Percentiles rank a stretch among this genome's conserved stretches.
These are phyloP conservation scores for Hyposoter dolosus DNA, from an alignment of 2,888 invertebrate genomes.

Conservation along the genomic window DNA sequence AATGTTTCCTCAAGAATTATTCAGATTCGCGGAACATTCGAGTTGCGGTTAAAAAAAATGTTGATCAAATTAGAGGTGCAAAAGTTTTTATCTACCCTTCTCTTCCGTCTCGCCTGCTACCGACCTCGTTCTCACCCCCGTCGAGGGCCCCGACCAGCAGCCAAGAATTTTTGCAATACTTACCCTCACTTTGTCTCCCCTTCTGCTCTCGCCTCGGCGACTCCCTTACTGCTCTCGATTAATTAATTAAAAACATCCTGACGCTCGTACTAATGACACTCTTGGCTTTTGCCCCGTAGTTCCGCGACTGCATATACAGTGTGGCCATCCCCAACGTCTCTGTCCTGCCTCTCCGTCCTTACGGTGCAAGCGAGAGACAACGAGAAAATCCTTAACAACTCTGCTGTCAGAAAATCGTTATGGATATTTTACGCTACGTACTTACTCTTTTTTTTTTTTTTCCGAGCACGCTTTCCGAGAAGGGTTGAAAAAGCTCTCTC, in stretches of 20 bases:
- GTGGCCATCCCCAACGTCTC: neutral
- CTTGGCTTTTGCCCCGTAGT: conserved; percentile 62
- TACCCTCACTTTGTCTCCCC: conserved; percentile 19
- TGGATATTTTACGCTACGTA: conserved; percentile 60
- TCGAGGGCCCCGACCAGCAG: neutral
- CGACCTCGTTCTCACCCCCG: conserved; percentile 52
- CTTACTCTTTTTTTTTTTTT: conserved; percentile 45
- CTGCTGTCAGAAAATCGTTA: conserved; percentile 63
- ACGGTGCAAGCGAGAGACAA: neutral
- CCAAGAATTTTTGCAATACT: conserved; percentile 51
- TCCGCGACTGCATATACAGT: conserved; percentile 10
- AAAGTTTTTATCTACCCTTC: conserved; percentile 48
- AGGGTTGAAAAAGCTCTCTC: conserved; percentile 31
- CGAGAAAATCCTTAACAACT: conserved; percentile 24
- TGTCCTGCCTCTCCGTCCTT: neutral
- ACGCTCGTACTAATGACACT: conserved; percentile 72
- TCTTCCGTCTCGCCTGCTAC: conserved; percentile 28
- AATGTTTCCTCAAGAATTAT: neutral
- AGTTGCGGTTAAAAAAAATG: neutral
- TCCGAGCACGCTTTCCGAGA: conserved; percentile 34
- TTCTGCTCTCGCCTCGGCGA: conserved; percentile 11
- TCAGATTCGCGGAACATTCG: neutral
- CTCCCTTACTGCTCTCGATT: conserved; percentile 72
- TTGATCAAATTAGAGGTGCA: neutral
- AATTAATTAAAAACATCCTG: conserved; percentile 80